phyloP scores from a whole-genome alignment of 2,113 vertebrate genomes.

The Carollia perspicillata region DNA sequence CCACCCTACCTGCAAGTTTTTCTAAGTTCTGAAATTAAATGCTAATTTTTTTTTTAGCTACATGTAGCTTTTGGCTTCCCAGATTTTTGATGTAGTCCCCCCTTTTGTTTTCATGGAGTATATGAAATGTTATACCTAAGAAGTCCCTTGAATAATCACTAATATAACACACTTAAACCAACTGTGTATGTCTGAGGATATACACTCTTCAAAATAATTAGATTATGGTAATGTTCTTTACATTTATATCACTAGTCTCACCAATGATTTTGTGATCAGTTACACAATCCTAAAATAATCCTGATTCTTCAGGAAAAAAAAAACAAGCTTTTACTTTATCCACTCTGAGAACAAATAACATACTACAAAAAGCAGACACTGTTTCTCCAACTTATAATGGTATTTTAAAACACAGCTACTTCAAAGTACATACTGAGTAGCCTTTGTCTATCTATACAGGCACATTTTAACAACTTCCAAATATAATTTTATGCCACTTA shows the following conservation, averaged over 20 bases:
- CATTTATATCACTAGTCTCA: not conserved
- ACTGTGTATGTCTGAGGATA: not conserved
- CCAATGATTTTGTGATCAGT: not conserved
- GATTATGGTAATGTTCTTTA: not conserved
- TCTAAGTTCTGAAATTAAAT: not conserved
- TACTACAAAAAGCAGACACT: not conserved
- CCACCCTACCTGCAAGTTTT: not conserved
- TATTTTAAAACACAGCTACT: not conserved
- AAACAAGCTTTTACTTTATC: not conserved
- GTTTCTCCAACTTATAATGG: not conserved
- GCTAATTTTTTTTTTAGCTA: not conserved
- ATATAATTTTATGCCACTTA: not conserved
- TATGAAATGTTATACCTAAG: not conserved
- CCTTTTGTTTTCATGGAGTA: not conserved
- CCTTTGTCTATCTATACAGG: not conserved
- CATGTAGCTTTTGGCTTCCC: not conserved
- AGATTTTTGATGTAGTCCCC: not conserved
- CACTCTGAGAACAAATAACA: not conserved
- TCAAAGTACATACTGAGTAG: not conserved
- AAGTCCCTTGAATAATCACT: not conserved
- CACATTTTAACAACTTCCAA: not conserved
- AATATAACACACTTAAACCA: not conserved
- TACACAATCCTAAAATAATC: not conserved
- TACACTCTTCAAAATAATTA: not conserved
- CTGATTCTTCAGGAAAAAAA: not conserved